A percentile compares a stretch with the other conserved stretches of the same genome.
These are phyloP conservation scores for Pachyseris speciosa DNA, from an alignment of 64 coral and sea anemone genomes.

Conservation along the genomic window DNA sequence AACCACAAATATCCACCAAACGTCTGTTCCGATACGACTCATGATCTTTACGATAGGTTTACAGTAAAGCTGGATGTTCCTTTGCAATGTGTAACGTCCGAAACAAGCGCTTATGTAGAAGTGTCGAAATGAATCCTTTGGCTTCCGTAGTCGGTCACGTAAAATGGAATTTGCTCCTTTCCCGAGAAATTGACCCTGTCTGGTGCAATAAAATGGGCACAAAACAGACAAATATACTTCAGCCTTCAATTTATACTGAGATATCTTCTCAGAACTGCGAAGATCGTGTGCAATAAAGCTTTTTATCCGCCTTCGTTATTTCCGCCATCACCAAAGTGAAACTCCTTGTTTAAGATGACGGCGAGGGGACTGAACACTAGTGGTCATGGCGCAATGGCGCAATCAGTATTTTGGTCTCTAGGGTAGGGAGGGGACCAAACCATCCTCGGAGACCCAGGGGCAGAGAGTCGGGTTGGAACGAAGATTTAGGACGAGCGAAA, in stretches of 20 bases:
- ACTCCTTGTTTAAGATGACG: neutral
- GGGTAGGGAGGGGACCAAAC: too few relatives aligned
- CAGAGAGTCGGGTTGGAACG: too few relatives aligned
- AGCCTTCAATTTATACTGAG: neutral
- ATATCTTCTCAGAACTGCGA: neutral
- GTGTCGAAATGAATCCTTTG: neutral
- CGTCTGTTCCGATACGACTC: neutral
- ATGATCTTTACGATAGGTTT: neutral
- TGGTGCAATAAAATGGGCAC: neutral
- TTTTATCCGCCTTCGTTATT: neutral
- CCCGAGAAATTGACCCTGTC: neutral
- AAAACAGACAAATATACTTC: neutral
- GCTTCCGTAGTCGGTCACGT: neutral
- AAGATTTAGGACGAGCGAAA: too few relatives aligned
- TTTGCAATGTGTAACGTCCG: neutral
- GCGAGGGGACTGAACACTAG: neutral
- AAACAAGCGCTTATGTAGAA: neutral
- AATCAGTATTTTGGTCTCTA: too few relatives aligned
- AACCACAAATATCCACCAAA: neutral
- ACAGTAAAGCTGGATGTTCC: neutral
- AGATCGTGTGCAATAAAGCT: neutral
- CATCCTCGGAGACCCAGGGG: too few relatives aligned
- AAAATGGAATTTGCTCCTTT: neutral
- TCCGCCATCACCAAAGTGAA: slow-evolving; percentile 29
- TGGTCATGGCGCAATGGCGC: too few relatives aligned